Evolutionary conservation across 2,888 invertebrate genomes (phyloP).

Genomic region (Rutpela maculata): DNA sequence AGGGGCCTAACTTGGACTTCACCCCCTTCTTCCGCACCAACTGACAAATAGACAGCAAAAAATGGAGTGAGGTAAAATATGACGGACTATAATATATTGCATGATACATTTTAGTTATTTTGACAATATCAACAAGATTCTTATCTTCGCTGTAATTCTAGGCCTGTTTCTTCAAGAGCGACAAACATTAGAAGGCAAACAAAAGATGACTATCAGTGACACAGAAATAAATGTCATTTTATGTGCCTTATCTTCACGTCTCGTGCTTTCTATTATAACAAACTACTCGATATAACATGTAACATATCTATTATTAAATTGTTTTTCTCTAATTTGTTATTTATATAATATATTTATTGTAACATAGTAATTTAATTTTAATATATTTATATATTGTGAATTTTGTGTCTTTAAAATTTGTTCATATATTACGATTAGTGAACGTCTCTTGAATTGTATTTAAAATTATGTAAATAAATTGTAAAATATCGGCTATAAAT

Average conservation of each 20-base stretch:
- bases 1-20: too few relatives aligned
- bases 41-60: too few relatives aligned
- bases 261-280: conserved; percentile 31
- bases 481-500: conserved; percentile 36
- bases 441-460: conserved; percentile 17
- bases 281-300: conserved; percentile 26
- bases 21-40: too few relatives aligned
- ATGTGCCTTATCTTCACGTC: conserved; percentile 49
- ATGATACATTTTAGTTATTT: too few relatives aligned
- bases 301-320: conserved; percentile 48
- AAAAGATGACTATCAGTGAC: conserved; percentile 45
- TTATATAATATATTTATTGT: conserved; percentile 49
- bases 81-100: too few relatives aligned
- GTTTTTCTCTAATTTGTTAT: conserved; percentile 46
- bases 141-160: conserved; percentile 37
- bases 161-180: conserved; percentile 45
- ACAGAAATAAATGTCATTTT: conserved; percentile 40
- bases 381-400: conserved; percentile 41
- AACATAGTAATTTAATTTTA: conserved; percentile 46
- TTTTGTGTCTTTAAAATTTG: conserved; percentile 25
- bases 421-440: conserved; percentile 11
- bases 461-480: conserved; percentile 29
- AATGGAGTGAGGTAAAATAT: too few relatives aligned
- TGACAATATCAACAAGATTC: not conserved
- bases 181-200: conserved; percentile 38